Percentiles rank a stretch among this genome's conserved stretches.
Conservation (phyloP, 1,140 invertebrate species). For the Drosophila burlai region DNA sequence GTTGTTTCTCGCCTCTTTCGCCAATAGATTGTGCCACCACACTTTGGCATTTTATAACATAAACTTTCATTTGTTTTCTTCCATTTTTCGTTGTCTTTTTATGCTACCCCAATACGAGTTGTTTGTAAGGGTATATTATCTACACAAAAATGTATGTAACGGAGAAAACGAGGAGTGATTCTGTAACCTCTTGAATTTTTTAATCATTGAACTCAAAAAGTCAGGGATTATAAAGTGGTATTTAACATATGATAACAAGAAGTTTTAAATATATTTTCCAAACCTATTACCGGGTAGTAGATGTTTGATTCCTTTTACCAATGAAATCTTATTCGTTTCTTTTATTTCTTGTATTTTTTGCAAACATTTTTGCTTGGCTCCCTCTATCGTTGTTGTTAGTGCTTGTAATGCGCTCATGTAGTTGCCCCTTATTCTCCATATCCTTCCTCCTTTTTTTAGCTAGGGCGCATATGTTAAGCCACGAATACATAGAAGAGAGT, state of each 20-base stretch:
- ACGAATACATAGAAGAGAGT: slow-evolving; percentile 49
- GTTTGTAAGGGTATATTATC: neutral
- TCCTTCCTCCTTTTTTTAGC: slow-evolving; percentile 30
- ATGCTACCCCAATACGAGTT: slow-evolving; percentile 1
- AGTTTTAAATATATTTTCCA: too few species aligned
- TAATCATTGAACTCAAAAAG: neutral
- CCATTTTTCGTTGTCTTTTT: slow-evolving; percentile 49
- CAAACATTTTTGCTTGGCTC: slow-evolving; percentile 32
- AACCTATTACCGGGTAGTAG: neutral
- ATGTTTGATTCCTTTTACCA: neutral
- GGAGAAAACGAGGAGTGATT: neutral
- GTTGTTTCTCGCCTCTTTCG: slow-evolving; percentile 20
- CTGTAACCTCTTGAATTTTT: neutral
- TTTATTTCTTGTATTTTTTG: slow-evolving; percentile 17
- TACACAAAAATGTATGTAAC: too few species aligned
- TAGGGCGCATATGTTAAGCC: slow-evolving; percentile 61
- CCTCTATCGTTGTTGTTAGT: slow-evolving; percentile 43
- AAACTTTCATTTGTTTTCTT: slow-evolving; percentile 82
- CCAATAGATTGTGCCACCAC: slow-evolving; percentile 78
- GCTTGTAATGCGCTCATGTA: slow-evolving; percentile 71
- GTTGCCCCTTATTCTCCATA: slow-evolving; percentile 14
- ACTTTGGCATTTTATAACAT: slow-evolving; percentile 83
- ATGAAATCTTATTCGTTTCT: neutral
- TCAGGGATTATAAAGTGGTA: too few species aligned
- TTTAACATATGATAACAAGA: too few species aligned